Evolutionary conservation across 2,888 invertebrate genomes (phyloP).

Genomic region (Cephus pulcher): DNA sequence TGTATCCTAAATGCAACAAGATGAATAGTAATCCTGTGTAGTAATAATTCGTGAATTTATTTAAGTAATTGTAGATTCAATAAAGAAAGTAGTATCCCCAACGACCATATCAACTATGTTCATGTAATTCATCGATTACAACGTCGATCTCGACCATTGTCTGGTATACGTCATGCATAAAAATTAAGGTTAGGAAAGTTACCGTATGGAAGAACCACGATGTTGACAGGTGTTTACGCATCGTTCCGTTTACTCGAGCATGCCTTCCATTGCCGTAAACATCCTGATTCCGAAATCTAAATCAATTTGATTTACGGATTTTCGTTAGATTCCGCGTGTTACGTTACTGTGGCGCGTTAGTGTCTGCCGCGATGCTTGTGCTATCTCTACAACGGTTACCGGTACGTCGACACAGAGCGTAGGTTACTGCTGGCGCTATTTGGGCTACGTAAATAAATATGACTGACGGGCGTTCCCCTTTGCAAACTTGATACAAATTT

Average conservation of each 20-base stretch:
- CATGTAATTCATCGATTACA: background rate
- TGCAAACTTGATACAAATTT: background rate
- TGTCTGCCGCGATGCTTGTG: too few relatives aligned
- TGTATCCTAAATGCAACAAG: background rate
- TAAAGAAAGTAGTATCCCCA: background rate
- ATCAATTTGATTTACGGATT: slow-evolving; percentile 21
- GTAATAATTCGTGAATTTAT: background rate
- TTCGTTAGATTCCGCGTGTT: background rate
- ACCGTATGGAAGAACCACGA: background rate
- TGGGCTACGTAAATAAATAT: background rate
- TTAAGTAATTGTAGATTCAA: background rate
- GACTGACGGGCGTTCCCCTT: background rate
- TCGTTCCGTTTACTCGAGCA: background rate
- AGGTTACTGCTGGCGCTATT: background rate
- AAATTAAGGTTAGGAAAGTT: background rate
- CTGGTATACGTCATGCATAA: background rate
- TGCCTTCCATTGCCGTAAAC: slow-evolving; percentile 5
- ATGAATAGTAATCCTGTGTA: background rate
- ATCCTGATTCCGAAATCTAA: slow-evolving; percentile 17
- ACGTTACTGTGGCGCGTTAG: background rate
- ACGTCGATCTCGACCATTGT: background rate
- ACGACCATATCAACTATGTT: background rate
- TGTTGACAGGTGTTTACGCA: background rate
- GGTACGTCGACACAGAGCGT: background rate
- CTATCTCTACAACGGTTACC: background rate